Percentiles rank a stretch among this genome's conserved stretches.
Evolutionary conservation across 2,113 vertebrate species (phyloP).

Genomic region (Carassius auratus): DNA sequence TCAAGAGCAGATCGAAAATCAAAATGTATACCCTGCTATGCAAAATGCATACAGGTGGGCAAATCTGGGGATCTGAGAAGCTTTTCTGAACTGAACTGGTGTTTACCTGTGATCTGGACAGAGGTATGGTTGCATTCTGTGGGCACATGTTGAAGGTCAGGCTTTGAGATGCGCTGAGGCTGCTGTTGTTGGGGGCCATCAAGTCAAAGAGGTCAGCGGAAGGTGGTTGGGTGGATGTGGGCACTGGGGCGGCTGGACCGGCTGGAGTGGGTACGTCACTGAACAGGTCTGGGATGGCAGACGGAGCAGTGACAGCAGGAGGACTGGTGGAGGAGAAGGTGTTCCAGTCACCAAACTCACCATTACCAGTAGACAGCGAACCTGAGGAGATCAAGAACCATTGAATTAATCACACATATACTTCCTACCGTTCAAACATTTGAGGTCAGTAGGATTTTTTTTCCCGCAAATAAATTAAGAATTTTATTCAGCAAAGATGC

Average conservation of each 20-base stretch:
- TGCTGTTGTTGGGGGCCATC: slow-evolving; percentile 85
- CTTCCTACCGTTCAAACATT: not conserved
- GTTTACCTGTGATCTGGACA: slow-evolving; percentile 57
- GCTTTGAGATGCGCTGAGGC: slow-evolving; percentile 90
- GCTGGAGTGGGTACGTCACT: slow-evolving; percentile 70
- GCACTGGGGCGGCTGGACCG: slow-evolving; percentile 64
- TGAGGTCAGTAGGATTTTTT: not conserved
- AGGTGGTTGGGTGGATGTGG: slow-evolving; percentile 63
- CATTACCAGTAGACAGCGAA: slow-evolving; percentile 83
- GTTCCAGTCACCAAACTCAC: slow-evolving; percentile 96
- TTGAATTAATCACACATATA: no score
- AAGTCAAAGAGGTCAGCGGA: slow-evolving; percentile 90
- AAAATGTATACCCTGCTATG: not conserved
- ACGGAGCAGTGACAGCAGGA: slow-evolving; percentile 66
- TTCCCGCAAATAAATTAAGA: not conserved
- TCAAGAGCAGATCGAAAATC: not conserved
- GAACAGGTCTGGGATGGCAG: slow-evolving; percentile 72
- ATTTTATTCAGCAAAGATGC: not conserved
- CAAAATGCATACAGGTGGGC: not conserved
- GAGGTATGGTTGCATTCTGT: slow-evolving; percentile 76
- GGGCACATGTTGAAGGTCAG: slow-evolving; percentile 89
- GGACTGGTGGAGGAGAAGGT: slow-evolving; percentile 85
- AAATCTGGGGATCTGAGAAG: not conserved
- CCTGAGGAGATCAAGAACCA: slow-evolving; percentile 62
- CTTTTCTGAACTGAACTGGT: no score